These are phyloP conservation scores for Apamea monoglypha DNA, from an alignment of 2,888 invertebrate species.

Conservation along the genomic window DNA sequence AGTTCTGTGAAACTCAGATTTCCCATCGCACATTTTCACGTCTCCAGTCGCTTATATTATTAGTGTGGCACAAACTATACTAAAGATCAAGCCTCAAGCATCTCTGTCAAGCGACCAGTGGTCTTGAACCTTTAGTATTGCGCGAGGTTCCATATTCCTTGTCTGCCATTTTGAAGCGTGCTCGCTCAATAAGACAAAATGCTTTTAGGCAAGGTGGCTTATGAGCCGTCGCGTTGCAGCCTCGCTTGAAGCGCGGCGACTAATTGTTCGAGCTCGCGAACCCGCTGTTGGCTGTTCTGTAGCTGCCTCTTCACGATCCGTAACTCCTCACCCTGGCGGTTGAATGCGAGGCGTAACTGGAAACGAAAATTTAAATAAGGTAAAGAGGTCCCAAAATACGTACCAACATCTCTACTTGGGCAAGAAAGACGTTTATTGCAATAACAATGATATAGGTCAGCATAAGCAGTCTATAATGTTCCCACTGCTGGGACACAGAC, in stretches of 20 bases:
- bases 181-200: constrained; percentile 47
- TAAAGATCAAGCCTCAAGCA: constrained; percentile 32
- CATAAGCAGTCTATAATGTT: too few species aligned
- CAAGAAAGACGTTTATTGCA: background rate
- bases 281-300: constrained; percentile 94
- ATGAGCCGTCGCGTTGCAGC: constrained; percentile 74
- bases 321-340: constrained; percentile 95
- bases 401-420: background rate
- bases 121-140: constrained; percentile 12
- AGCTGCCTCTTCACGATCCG: constrained; percentile 94
- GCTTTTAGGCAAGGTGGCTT: constrained; percentile 51
- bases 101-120: constrained; percentile 33
- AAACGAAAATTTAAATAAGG: constrained; percentile 53
- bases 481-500: too few species aligned
- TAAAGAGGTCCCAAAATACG: background rate
- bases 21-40: background rate
- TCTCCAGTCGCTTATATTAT: constrained; percentile 25
- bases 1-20: background rate
- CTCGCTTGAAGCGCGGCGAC: constrained; percentile 91
- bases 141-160: constrained; percentile 27
- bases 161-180: constrained; percentile 44
- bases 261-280: constrained; percentile 95
- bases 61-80: constrained; percentile 55
- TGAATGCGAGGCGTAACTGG: constrained; percentile 94
- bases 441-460: background rate